A percentile compares a stretch with the other conserved stretches of the same genome.
phyloP scores from a whole-genome alignment of 2,888 invertebrate genomes.

The Harpagoxenus sublaevis region DNA sequence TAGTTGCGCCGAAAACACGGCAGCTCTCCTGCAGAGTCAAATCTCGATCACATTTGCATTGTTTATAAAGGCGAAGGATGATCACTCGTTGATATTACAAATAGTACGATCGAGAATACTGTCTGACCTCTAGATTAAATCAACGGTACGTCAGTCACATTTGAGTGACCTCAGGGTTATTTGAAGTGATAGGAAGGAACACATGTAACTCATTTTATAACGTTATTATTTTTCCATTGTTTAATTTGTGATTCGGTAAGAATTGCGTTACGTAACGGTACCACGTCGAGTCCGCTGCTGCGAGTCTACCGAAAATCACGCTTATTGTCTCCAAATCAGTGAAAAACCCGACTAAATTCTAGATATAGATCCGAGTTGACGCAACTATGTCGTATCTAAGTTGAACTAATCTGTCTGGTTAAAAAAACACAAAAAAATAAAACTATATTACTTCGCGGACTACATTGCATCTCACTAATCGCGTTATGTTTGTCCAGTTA shows the following conservation, averaged over 20 bases:
- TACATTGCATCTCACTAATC: neutral
- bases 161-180: constrained; percentile 66
- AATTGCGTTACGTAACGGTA: neutral
- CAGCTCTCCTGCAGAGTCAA: neutral
- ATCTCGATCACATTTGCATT: constrained; percentile 1
- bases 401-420: neutral
- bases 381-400: neutral
- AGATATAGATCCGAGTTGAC: neutral
- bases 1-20: neutral
- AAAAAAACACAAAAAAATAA: neutral
- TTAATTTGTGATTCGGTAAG: neutral
- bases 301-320: neutral
- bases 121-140: constrained; percentile 74
- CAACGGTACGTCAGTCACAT: constrained; percentile 47
- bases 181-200: constrained; percentile 66
- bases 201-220: constrained; percentile 66
- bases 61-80: constrained; percentile 54
- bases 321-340: neutral
- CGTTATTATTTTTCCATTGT: constrained; percentile 16
- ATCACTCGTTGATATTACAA: constrained; percentile 51
- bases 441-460: neutral
- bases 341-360: neutral
- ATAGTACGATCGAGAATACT: constrained; percentile 51
- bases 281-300: neutral
- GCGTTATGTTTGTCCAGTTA: neutral